Percentiles rank a stretch among this genome's conserved stretches.
These are phyloP conservation scores for Trachelus stipa DNA, from an alignment of 2,888 invertebrate species.

Conservation along the genomic window DNA sequence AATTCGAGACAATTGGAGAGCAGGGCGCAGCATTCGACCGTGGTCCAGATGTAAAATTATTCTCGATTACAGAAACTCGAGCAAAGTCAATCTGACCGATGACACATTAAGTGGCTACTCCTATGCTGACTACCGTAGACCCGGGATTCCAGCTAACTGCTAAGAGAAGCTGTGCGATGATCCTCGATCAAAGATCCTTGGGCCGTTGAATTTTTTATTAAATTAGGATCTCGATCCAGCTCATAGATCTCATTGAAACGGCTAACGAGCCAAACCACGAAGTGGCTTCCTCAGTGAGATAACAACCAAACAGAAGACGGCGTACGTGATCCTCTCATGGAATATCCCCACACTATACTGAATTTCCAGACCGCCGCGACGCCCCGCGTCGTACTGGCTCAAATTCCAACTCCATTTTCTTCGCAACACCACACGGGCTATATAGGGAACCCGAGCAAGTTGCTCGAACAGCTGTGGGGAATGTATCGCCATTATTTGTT, in stretches of 20 bases:
- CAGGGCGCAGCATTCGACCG: not conserved
- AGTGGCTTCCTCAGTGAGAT: conserved; percentile 14
- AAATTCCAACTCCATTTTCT: conserved; percentile 31
- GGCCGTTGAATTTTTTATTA: not conserved
- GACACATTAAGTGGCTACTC: not conserved
- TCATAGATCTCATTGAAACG: not conserved
- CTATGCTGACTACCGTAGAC: not conserved
- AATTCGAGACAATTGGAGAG: not conserved
- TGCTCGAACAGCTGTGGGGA: conserved; percentile 52
- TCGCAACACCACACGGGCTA: conserved; percentile 18
- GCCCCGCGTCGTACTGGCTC: conserved; percentile 6
- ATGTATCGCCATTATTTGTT: conserved; percentile 59
- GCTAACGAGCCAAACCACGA: conserved; percentile 33
- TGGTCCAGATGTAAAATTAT: not conserved
- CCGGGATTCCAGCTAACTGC: not conserved
- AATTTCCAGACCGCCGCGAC: not conserved
- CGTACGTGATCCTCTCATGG: not conserved
- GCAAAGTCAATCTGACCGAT: not conserved
- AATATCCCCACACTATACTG: not conserved
- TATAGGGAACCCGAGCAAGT: conserved; percentile 39
- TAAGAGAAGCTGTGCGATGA: conserved; percentile 28
- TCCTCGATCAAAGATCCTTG: not conserved
- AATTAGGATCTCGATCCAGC: not conserved
- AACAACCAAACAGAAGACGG: not conserved
- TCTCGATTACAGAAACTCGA: not conserved